Evolutionary conservation across 2,888 invertebrate species (phyloP).

Genomic region (Microdon myrmicae): DNA sequence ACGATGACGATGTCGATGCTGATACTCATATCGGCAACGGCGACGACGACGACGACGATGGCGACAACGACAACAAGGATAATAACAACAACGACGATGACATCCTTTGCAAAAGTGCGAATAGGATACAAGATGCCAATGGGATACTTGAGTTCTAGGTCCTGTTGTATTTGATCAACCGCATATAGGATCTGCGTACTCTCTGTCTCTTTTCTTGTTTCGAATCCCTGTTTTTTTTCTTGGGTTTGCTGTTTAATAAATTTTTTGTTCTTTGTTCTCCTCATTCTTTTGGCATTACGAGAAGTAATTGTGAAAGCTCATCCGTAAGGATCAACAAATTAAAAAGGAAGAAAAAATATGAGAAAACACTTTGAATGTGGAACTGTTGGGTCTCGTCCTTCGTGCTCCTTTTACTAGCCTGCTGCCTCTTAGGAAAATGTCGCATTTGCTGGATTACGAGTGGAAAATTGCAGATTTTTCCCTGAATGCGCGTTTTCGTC

Average conservation of each 20-base stretch:
- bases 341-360: conserved; percentile 27
- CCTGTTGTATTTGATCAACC: conserved; percentile 51
- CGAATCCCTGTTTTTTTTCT: no score
- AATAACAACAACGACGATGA: conserved; percentile 46
- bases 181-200: conserved; percentile 48
- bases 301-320: conserved; percentile 52
- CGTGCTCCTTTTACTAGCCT: conserved; percentile 39
- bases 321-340: conserved; percentile 52
- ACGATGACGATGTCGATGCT: conserved; percentile 43
- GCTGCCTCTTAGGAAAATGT: conserved; percentile 46
- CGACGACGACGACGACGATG: conserved; percentile 21
- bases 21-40: no score
- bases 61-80: conserved; percentile 27
- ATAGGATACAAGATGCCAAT: conserved; percentile 14
- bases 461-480: conserved; percentile 51
- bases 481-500: conserved; percentile 49
- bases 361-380: conserved; percentile 20
- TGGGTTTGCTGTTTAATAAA: no score
- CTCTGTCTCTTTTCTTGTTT: no score
- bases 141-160: conserved; percentile 41
- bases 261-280: conserved; percentile 39
- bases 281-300: conserved; percentile 50
- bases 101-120: conserved; percentile 7
- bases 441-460: conserved; percentile 52
- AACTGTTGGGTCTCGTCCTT: conserved; percentile 35